A percentile compares a stretch with the other conserved stretches of the same genome.
phyloP scores from a whole-genome alignment of 2,797 vertebrate species.

The Rallus crepitans region DNA sequence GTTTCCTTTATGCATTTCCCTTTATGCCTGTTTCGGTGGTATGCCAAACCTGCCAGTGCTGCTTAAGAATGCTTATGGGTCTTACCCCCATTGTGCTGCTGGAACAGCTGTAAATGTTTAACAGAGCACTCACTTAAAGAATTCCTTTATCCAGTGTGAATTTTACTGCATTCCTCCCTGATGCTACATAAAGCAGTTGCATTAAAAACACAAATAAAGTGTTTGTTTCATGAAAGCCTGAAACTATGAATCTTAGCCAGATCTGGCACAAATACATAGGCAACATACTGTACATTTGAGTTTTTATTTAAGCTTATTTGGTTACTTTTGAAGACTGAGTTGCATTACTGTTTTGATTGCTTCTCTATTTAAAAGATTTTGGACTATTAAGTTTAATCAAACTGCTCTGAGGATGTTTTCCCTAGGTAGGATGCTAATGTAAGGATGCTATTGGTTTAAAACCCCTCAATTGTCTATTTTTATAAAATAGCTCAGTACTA shows the following conservation, averaged over 20 bases:
- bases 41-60: neutral
- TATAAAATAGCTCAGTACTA: neutral
- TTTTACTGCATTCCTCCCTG: neutral
- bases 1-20: neutral
- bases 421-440: neutral
- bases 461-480: neutral
- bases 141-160: neutral
- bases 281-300: neutral
- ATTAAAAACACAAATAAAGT: neutral
- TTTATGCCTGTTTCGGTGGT: neutral
- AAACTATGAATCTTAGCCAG: neutral
- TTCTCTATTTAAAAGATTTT: neutral
- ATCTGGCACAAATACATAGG: neutral
- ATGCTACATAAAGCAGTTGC: neutral
- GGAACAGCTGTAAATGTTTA: conserved; percentile 15
- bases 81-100: neutral
- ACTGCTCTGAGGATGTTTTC: neutral
- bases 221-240: neutral
- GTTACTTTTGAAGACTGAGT: neutral
- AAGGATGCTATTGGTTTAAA: neutral
- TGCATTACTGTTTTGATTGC: neutral
- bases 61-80: neutral
- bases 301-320: neutral
- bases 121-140: neutral
- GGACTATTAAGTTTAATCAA: neutral